Evolutionary conservation across 2,113 vertebrate genomes (phyloP), one percentile per base, ranked within the genome.

Genomic region (Melanerpes formicivorus): DNA sequence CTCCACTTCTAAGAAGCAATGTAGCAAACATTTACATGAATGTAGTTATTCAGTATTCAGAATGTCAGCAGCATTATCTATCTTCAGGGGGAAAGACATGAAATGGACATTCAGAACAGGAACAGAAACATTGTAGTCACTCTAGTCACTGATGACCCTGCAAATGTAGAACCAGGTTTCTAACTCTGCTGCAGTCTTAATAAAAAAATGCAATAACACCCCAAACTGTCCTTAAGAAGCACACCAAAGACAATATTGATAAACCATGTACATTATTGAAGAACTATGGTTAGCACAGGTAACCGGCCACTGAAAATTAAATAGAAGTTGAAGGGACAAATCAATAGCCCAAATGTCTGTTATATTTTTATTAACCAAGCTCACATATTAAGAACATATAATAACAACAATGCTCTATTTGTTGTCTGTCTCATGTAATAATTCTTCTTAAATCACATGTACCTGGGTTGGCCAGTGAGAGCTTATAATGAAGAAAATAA

Each of bases 401-500:
- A 37, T 14, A 83, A 18, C 2, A 48, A 30, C 8, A 87, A 26
- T 32, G 79, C 15, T 50, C 5, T 74, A 21, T 80, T 86, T 84
- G 16, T 67, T 88, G 23, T 92, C 11, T 63, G 59, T 23, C 19
- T 63, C 69, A 79, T 67, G 50, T 23, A 75, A 27, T 54, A 85
- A 82, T 65, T 86, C 7, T 75, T 86, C 65, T 91, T 86, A 80
- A 91, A 84, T 78, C 44, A 94, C 62, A 80, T 80, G 86, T 90
- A 91, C 77, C 92, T 75, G 29, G 18, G n/a, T 62, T 94, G 77
- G 88, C 70, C 91, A 94, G 86, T 83, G 58, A 70, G 74, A 90
- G 83, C 58, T 92, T 84, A 91, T 34, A 95, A 86, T 18, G 62
- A 0, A 92, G 70, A 90, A 96, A 93, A 93, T 83, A 83, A 85